These are phyloP conservation scores for Anomalospiza imberbis DNA, from an alignment of 2,797 vertebrate genomes.

Conservation along the genomic window DNA sequence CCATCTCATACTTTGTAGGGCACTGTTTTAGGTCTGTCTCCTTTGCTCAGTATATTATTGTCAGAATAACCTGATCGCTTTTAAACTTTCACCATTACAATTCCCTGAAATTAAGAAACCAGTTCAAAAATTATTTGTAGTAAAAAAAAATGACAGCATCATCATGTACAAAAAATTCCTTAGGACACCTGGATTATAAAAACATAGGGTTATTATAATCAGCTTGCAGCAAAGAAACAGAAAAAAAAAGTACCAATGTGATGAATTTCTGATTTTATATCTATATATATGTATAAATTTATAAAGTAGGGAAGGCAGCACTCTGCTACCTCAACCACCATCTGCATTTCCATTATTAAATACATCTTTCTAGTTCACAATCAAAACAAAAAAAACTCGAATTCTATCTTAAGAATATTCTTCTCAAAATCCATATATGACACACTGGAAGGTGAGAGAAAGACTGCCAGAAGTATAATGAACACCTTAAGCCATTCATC, in stretches of 20 bases:
- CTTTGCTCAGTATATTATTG: neutral
- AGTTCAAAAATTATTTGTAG: neutral
- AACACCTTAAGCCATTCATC: neutral
- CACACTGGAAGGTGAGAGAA: neutral
- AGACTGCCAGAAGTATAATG: neutral
- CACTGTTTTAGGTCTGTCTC: neutral
- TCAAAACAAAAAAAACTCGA: neutral
- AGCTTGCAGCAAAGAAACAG: neutral
- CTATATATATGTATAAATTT: too few species aligned
- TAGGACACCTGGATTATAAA: neutral
- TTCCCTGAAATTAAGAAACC: neutral
- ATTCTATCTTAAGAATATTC: neutral
- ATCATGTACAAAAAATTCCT: neutral
- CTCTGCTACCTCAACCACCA: neutral
- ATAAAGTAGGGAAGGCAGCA: neutral
- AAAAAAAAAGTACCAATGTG: neutral
- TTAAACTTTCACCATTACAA: neutral
- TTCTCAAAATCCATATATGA: neutral
- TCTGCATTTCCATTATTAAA: neutral
- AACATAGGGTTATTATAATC: neutral
- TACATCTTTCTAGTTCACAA: neutral
- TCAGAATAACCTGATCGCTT: neutral
- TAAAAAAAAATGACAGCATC: neutral
- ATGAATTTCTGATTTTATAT: neutral
- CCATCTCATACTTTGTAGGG: neutral